These are phyloP conservation scores for Agrilus planipennis DNA, from an alignment of 1,140 invertebrate genomes.

Conservation along the genomic window DNA sequence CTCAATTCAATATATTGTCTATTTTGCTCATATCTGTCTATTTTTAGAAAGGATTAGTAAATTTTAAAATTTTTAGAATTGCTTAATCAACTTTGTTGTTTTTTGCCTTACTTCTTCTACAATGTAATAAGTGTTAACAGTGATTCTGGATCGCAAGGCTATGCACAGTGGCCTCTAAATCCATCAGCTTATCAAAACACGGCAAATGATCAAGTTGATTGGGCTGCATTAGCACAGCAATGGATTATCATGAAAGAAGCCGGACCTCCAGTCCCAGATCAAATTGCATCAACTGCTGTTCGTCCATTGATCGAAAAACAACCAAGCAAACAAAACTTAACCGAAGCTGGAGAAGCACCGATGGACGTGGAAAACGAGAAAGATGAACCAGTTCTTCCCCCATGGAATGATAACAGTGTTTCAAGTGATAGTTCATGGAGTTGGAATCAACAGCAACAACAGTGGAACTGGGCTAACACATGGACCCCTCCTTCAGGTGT, in stretches of 20 bases:
- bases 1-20: no score
- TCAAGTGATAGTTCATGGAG: slow-evolving; percentile 32
- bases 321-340: slow-evolving; percentile 13
- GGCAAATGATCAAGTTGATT: slow-evolving; percentile 64
- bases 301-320: slow-evolving; percentile 33
- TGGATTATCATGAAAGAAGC: slow-evolving; percentile 95
- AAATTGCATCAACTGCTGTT: slow-evolving; percentile 38
- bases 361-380: slow-evolving; percentile 71
- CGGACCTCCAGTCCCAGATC: slow-evolving; percentile 35
- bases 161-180: slow-evolving; percentile 64
- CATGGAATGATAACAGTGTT: slow-evolving; percentile 18
- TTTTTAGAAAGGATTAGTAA: no score
- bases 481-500: slow-evolving; percentile 30
- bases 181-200: slow-evolving; percentile 46
- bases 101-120: no score
- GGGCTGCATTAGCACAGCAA: slow-evolving; percentile 90
- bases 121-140: no score
- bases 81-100: no score
- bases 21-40: no score
- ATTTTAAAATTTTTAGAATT: no score
- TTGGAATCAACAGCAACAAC: slow-evolving; percentile 35
- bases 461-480: slow-evolving; percentile 35
- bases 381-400: slow-evolving; percentile 23
- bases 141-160: slow-evolving; percentile 38
- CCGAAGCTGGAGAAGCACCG: slow-evolving; percentile 65